These are phyloP conservation scores for Percina caprodes DNA, from an alignment of 2,113 vertebrate genomes.

Conservation along the genomic window DNA sequence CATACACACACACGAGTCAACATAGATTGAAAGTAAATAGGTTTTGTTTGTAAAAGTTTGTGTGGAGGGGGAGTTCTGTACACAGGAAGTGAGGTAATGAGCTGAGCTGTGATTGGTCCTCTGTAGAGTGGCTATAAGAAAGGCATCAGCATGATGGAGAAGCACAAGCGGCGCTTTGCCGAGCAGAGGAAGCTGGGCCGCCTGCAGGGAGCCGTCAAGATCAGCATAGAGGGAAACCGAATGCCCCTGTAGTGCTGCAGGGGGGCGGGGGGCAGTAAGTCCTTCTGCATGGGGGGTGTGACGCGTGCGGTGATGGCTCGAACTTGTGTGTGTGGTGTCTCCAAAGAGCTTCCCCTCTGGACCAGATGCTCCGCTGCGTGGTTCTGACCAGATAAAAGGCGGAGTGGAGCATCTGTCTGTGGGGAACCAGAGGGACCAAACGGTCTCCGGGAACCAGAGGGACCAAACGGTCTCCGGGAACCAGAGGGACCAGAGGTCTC, in stretches of 20 bases:
- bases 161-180: constrained; percentile 94
- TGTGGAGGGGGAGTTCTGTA: not conserved
- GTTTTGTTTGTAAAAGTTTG: too few relatives aligned
- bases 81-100: constrained; percentile 20
- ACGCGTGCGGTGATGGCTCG: constrained; percentile 4
- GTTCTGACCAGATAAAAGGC: not conserved
- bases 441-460: not conserved
- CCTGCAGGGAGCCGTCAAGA: constrained; percentile 91
- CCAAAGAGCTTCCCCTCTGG: not conserved
- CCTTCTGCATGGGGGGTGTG: constrained; percentile 67
- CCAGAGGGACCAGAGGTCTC: too few relatives aligned
- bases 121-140: constrained; percentile 90
- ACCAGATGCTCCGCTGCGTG: not conserved
- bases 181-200: constrained; percentile 90
- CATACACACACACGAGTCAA: too few relatives aligned
- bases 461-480: too few relatives aligned
- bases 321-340: not conserved
- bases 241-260: constrained; percentile 89
- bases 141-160: constrained; percentile 93
- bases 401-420: not conserved
- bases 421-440: not conserved
- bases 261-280: constrained; percentile 81
- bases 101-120: constrained; percentile 77
- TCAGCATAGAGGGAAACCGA: constrained; percentile 97
- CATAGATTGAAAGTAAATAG: too few relatives aligned